Evolutionary conservation across 2,888 invertebrate genomes (phyloP).

Genomic region (Pediacus dermestoides): DNA sequence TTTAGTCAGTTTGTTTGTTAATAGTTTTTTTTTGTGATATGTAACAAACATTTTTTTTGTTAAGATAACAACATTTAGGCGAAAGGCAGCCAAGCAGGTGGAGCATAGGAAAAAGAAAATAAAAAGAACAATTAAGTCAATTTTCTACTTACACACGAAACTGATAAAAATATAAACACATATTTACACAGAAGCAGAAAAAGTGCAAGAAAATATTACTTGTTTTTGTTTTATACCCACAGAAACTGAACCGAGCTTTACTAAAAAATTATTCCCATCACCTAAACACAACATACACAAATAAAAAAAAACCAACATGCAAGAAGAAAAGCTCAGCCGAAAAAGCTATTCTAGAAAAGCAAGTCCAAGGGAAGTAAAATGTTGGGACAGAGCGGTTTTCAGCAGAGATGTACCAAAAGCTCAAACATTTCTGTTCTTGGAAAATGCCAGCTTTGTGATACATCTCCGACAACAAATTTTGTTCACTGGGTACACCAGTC

Average conservation of each 20-base stretch:
- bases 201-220: no score
- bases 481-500: constrained; percentile 41
- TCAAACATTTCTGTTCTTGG: constrained; percentile 22
- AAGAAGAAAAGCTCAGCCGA: no score
- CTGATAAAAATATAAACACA: constrained; percentile 12
- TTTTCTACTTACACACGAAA: constrained; percentile 29
- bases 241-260: no score
- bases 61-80: no score
- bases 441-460: constrained; percentile 34
- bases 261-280: no score
- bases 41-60: no score
- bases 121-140: constrained; percentile 36
- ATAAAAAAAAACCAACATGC: constrained; percentile 10
- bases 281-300: constrained; percentile 14
- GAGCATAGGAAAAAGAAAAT: constrained; percentile 36
- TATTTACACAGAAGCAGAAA: constrained; percentile 14
- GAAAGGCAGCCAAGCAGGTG: constrained; percentile 25
- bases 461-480: constrained; percentile 36
- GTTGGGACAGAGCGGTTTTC: constrained; percentile 22
- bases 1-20: constrained; percentile 19
- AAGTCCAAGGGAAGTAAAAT: constrained; percentile 10
- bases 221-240: no score
- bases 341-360: constrained; percentile 1
- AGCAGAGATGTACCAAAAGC: constrained; percentile 41
- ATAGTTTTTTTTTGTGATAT: no score